Conservation (phyloP, 1,140 invertebrate species). For the Trichonephila clavata region DNA sequence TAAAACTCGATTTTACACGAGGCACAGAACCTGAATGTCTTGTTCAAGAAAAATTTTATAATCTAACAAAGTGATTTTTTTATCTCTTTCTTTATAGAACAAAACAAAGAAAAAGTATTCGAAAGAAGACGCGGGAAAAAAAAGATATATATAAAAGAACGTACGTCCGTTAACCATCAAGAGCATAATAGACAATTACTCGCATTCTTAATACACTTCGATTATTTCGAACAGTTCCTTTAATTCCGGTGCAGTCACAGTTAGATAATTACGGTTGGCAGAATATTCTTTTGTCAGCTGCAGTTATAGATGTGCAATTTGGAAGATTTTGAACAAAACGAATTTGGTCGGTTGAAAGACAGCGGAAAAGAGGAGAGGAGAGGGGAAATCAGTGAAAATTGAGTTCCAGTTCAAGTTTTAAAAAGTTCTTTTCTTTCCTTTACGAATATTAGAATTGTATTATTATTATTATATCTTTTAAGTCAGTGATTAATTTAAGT, state of each 20-base stretch:
- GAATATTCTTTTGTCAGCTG: conserved; percentile 45
- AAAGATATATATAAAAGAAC: conserved; percentile 3
- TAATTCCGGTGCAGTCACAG: conserved; percentile 66
- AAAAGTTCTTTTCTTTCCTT: conserved; percentile 42
- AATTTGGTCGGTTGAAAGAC: conserved; percentile 48
- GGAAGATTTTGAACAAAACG: conserved; percentile 47
- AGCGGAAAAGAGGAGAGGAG: neutral
- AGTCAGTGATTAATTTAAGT: conserved; percentile 31
- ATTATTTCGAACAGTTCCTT: conserved; percentile 49
- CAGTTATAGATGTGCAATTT: conserved; percentile 61
- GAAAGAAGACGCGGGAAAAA: neutral
- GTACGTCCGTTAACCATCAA: conserved; percentile 52
- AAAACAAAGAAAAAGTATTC: conserved; percentile 1
- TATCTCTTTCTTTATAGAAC: neutral
- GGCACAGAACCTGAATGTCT: conserved; percentile 9
- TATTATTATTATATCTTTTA: conserved; percentile 25
- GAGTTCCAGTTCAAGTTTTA: conserved; percentile 2
- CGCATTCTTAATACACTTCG: conserved; percentile 45
- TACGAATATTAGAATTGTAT: neutral
- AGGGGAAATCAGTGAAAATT: neutral
- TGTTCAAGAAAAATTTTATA: conserved; percentile 51
- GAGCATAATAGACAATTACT: conserved; percentile 49
- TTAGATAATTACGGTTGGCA: conserved; percentile 60
- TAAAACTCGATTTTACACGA: neutral
- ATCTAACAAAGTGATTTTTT: conserved; percentile 24